phyloP scores from a whole-genome alignment of 2,113 vertebrate species.

The Falco punctatus region DNA sequence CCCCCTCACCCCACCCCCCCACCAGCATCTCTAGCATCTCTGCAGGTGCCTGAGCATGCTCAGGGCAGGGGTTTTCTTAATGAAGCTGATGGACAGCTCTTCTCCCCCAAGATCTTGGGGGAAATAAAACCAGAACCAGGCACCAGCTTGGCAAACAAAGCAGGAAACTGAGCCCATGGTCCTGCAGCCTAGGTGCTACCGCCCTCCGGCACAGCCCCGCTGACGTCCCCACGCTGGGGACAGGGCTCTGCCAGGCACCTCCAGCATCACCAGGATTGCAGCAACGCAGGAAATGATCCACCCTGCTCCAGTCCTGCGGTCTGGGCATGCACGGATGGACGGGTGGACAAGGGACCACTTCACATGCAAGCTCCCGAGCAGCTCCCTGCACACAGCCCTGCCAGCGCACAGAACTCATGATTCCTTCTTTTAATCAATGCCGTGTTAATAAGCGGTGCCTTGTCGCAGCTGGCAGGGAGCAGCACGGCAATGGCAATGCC shows the following conservation, averaged over 20 bases:
- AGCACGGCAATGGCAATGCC: accelerated
- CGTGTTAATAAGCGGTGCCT: not conserved
- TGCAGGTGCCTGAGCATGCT: not conserved
- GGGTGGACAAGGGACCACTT: not conserved
- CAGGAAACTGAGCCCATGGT: accelerated
- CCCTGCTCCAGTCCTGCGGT: not conserved
- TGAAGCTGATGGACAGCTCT: not conserved
- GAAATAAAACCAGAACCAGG: not conserved
- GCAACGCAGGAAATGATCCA: not conserved
- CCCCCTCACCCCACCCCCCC: too few species aligned
- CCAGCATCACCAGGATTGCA: not conserved
- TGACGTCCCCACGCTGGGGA: not conserved
- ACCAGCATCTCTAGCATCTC: too few species aligned
- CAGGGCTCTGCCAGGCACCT: not conserved
- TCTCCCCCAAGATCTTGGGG: not conserved
- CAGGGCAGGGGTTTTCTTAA: not conserved
- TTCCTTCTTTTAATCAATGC: not conserved
- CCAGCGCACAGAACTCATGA: not conserved
- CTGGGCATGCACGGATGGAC: not conserved
- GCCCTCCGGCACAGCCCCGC: not conserved
- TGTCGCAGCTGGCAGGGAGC: not conserved
- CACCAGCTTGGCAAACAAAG: not conserved
- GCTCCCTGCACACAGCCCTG: not conserved
- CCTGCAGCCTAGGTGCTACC: not conserved
- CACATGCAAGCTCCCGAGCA: not conserved